Conservation (phyloP, 2,797 vertebrate genomes). For the Rhinatrema bivittatum region DNA sequence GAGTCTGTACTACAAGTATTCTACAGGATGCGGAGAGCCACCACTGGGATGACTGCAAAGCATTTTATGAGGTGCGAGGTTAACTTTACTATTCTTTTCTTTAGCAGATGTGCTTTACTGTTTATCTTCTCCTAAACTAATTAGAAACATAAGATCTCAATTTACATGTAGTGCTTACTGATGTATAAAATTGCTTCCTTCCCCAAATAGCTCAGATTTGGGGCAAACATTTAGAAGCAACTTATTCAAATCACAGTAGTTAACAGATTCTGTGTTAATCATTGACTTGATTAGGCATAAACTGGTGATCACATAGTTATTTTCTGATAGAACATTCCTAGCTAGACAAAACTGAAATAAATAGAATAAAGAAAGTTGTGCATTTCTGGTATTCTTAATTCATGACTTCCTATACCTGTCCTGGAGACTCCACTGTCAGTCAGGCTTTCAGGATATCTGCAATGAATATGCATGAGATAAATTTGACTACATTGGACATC, state of each 20-base stretch:
- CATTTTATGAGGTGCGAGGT: slow-evolving; percentile 87
- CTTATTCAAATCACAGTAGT: neutral
- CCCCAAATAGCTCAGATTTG: slow-evolving; percentile 26
- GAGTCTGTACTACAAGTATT: slow-evolving; percentile 79
- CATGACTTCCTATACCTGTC: too few species aligned
- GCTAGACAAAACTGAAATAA: too few species aligned
- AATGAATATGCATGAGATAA: too few species aligned
- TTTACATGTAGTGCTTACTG: slow-evolving; percentile 32
- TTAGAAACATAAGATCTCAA: slow-evolving; percentile 53
- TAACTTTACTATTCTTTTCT: slow-evolving; percentile 44
- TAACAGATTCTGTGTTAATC: slow-evolving; percentile 4
- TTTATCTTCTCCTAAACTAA: slow-evolving; percentile 43
- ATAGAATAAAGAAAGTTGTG: too few species aligned
- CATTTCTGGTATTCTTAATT: too few species aligned
- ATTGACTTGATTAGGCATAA: slow-evolving; percentile 21
- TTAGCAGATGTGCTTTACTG: slow-evolving; percentile 44
- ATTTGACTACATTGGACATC: too few species aligned
- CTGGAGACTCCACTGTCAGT: too few species aligned
- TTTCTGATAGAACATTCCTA: too few species aligned
- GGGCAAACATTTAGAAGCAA: slow-evolving; percentile 23
- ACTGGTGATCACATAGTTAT: too few species aligned
- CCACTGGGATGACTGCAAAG: slow-evolving; percentile 84
- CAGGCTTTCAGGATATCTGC: too few species aligned
- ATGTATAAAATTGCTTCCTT: slow-evolving; percentile 35
- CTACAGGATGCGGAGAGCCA: slow-evolving; percentile 91